phyloP scores from a whole-genome alignment of 1,140 invertebrate species.

The Penaeus indicus region DNA sequence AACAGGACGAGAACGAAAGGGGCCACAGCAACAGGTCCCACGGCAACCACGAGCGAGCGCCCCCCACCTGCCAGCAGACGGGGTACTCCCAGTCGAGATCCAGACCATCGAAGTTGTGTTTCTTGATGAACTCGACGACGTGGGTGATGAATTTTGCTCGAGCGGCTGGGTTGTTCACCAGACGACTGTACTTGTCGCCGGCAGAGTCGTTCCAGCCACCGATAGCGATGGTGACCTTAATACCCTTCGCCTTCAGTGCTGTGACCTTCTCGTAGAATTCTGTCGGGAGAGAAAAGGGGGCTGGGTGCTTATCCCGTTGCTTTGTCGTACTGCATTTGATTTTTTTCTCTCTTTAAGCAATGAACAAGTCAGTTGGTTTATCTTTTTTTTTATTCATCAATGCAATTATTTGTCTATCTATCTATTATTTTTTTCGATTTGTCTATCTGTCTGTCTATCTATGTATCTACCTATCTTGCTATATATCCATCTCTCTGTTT shows the following conservation, averaged over 20 bases:
- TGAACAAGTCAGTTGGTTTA: too few species aligned
- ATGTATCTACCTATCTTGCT: too few species aligned
- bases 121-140: constrained; percentile 82
- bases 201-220: constrained; percentile 93
- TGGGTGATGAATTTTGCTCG: constrained; percentile 81
- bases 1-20: too few species aligned
- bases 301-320: not conserved
- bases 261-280: constrained; percentile 87
- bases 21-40: not conserved
- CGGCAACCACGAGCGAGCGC: not conserved
- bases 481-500: too few species aligned
- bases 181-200: constrained; percentile 86
- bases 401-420: too few species aligned
- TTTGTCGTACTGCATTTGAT: constrained; percentile 7
- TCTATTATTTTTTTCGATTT: too few species aligned
- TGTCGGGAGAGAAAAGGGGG: constrained; percentile 67
- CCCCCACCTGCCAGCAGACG: constrained; percentile 86
- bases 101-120: constrained; percentile 88
- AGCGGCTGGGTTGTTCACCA: constrained; percentile 82
- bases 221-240: constrained; percentile 86
- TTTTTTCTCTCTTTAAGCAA: not conserved
- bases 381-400: too few species aligned
- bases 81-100: constrained; percentile 95
- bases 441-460: too few species aligned
- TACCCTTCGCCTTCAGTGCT: constrained; percentile 81